Percentiles rank a stretch among this genome's conserved stretches.
Conservation (phyloP, 2,888 invertebrate species). For the Argyra leucocephala region DNA sequence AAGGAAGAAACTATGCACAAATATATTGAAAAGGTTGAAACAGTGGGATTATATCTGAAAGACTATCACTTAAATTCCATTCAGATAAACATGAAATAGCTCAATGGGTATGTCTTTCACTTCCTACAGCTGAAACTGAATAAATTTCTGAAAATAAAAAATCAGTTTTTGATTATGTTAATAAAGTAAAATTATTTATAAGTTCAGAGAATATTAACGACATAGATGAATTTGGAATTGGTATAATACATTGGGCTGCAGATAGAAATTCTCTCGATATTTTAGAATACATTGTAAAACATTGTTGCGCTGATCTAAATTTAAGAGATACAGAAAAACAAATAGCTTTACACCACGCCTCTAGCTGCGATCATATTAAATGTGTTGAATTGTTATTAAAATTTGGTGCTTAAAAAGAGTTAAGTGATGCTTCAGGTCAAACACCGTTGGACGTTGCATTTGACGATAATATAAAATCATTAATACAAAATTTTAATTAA, state of each 20-base stretch:
- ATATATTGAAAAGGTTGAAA: slow-evolving; percentile 52
- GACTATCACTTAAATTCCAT: too few species aligned
- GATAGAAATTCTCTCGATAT: slow-evolving; percentile 67
- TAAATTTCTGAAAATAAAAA: slow-evolving; percentile 44
- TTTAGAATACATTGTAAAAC: slow-evolving; percentile 51
- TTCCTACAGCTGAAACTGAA: slow-evolving; percentile 35
- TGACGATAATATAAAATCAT: slow-evolving; percentile 29
- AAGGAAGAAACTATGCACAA: slow-evolving; percentile 58
- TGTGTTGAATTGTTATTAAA: slow-evolving; percentile 59
- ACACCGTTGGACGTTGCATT: slow-evolving; percentile 39
- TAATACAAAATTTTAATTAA: slow-evolving; percentile 13
- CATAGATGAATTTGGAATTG: slow-evolving; percentile 69
- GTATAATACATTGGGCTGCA: slow-evolving; percentile 82
- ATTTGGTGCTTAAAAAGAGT: slow-evolving; percentile 53
- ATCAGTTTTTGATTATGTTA: slow-evolving; percentile 61
- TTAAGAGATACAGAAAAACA: slow-evolving; percentile 63
- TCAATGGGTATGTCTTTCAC: slow-evolving; percentile 41
- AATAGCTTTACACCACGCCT: slow-evolving; percentile 77
- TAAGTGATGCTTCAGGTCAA: slow-evolving; percentile 59
- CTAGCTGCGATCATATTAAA: slow-evolving; percentile 69
- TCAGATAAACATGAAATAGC: neutral
- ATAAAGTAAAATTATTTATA: slow-evolving; percentile 51
- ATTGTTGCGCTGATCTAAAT: slow-evolving; percentile 55
- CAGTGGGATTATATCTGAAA: too few species aligned
- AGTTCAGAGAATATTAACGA: slow-evolving; percentile 43